phyloP scores from a whole-genome alignment of 2,888 invertebrate genomes.

The Tetheella fluctuosa region DNA sequence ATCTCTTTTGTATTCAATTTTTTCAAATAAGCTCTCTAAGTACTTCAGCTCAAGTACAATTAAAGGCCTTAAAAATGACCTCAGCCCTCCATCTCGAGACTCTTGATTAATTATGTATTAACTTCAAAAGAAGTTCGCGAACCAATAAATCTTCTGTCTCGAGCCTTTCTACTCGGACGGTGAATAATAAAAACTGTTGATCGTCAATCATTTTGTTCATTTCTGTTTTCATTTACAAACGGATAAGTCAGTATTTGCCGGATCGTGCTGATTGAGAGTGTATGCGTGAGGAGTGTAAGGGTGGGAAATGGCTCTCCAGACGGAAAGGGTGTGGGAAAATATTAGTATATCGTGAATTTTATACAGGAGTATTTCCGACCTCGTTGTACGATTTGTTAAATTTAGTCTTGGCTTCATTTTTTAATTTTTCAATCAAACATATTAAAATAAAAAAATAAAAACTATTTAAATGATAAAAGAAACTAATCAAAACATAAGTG shows the following conservation, averaged over 20 bases:
- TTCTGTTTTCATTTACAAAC: slow-evolving; percentile 2
- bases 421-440: too few relatives aligned
- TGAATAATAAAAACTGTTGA: slow-evolving; percentile 18
- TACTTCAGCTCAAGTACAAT: background rate
- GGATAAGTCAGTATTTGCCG: slow-evolving; percentile 12
- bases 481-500: too few relatives aligned
- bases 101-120: slow-evolving; percentile 44
- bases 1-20: background rate
- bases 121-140: slow-evolving; percentile 42
- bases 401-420: background rate
- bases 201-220: slow-evolving; percentile 11
- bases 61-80: slow-evolving; percentile 28
- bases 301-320: slow-evolving; percentile 34
- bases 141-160: slow-evolving; percentile 36
- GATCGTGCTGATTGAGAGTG: slow-evolving; percentile 27
- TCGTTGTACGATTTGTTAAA: background rate
- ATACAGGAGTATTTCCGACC: background rate
- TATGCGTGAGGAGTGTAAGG: slow-evolving; percentile 26
- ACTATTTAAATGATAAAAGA: too few relatives aligned
- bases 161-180: slow-evolving; percentile 13
- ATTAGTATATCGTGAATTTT: background rate
- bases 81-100: slow-evolving; percentile 22
- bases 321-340: slow-evolving; percentile 16
- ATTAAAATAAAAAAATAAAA: too few relatives aligned
- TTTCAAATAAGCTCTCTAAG: background rate